Evolutionary conservation across 2,113 vertebrate species (phyloP).

Genomic region (Platysteira castanea): DNA sequence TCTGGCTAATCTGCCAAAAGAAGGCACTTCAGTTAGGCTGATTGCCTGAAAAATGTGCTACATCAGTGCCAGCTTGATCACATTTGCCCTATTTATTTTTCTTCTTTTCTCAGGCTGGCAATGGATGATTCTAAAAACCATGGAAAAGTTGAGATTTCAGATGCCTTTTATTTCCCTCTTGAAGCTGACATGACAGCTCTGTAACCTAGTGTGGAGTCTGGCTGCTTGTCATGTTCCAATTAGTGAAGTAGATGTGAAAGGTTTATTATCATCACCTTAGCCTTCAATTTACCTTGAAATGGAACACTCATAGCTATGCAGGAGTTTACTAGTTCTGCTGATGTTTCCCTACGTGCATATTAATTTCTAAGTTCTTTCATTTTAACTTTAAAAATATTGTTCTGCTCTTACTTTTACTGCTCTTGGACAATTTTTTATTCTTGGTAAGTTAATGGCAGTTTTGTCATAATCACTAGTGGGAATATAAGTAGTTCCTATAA

Average conservation of each 20-base stretch:
- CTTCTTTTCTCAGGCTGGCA: neutral
- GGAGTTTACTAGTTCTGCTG: neutral
- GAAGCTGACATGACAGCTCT: neutral
- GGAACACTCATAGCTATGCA: neutral
- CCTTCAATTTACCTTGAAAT: neutral
- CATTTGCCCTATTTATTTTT: neutral
- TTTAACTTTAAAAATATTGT: neutral
- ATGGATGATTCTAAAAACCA: neutral
- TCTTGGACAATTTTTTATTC: neutral
- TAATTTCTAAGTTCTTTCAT: neutral
- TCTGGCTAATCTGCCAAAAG: neutral
- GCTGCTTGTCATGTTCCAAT: neutral
- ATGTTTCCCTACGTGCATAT: neutral
- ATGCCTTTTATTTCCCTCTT: neutral
- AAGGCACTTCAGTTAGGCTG: neutral
- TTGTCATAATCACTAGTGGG: conserved; percentile 1
- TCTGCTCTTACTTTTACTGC: neutral
- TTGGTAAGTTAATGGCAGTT: neutral
- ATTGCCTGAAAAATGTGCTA: neutral
- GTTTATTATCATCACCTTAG: neutral
- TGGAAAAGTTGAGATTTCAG: neutral
- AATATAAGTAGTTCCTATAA: neutral
- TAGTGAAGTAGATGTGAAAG: conserved; percentile 10
- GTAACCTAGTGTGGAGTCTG: neutral
- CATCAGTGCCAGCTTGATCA: neutral